These are phyloP conservation scores for Dolichoris vasculosae DNA, from an alignment of 1,140 invertebrate genomes.

Conservation along the genomic window DNA sequence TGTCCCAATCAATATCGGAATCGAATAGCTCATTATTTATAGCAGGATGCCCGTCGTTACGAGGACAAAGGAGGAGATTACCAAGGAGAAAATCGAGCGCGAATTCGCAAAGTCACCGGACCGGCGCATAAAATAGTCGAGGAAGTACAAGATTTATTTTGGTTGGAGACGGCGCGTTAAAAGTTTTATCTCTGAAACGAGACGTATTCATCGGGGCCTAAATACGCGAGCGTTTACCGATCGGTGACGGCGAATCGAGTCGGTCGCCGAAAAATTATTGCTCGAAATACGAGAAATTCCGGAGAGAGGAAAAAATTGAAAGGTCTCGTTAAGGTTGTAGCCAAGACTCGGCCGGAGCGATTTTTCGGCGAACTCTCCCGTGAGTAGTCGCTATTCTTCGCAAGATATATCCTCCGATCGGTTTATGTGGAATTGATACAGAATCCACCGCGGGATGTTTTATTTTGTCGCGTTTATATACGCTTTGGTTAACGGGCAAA, in stretches of 20 bases:
- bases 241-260: not conserved
- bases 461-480: constrained; percentile 24
- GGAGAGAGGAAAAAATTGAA: not conserved
- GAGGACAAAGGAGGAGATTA: not conserved
- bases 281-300: not conserved
- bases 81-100: too few relatives aligned
- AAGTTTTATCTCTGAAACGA: not conserved
- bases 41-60: not conserved
- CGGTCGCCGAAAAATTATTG: constrained; percentile 15
- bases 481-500: not conserved
- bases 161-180: not conserved
- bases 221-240: too few relatives aligned
- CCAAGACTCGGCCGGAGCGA: not conserved
- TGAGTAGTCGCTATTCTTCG: not conserved
- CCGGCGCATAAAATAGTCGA: not conserved
- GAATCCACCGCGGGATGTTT: constrained; percentile 1
- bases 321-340: not conserved
- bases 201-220: too few relatives aligned
- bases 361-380: not conserved
- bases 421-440: constrained; percentile 52
- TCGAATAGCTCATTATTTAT: constrained; percentile 21
- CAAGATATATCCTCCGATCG: constrained; percentile 50
- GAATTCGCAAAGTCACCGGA: too few relatives aligned
- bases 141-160: not conserved
- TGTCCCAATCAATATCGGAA: constrained; percentile 17